These are phyloP conservation scores for Forbesichthys agassizii DNA, from an alignment of 2,113 vertebrate genomes.

Conservation along the genomic window DNA sequence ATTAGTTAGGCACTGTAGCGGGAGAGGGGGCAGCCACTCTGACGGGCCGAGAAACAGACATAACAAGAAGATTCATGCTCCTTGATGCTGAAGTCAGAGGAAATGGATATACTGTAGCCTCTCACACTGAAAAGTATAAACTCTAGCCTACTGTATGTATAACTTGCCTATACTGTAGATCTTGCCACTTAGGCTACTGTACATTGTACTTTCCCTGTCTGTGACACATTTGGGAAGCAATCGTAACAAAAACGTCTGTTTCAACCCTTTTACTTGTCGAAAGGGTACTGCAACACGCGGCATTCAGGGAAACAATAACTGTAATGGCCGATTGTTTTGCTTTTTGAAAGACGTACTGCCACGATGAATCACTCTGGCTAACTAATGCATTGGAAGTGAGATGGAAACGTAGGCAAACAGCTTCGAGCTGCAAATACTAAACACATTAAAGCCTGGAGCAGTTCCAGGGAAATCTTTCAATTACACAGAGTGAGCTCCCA, in stretches of 20 bases:
- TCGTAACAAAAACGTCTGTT: not conserved
- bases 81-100: not conserved
- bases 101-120: not conserved
- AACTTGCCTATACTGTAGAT: no score
- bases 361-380: conserved; percentile 53
- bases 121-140: not conserved
- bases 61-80: not conserved
- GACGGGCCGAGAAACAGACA: not conserved
- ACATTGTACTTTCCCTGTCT: no score
- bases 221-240: no score
- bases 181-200: not conserved
- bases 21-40: not conserved
- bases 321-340: conserved; percentile 52
- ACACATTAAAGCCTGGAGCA: conserved; percentile 75
- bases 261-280: conserved; percentile 3
- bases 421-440: conserved; percentile 63
- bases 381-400: conserved; percentile 68
- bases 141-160: not conserved
- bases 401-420: conserved; percentile 65
- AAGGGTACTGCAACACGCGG: not conserved
- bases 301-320: conserved; percentile 56
- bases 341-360: conserved; percentile 59
- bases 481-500: conserved; percentile 76
- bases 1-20: not conserved
- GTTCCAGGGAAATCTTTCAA: conserved; percentile 79